Percentiles rank a stretch among this genome's conserved stretches.
These are phyloP conservation scores for Gymnobelideus leadbeateri DNA, from an alignment of 2,113 vertebrate species.

Conservation along the genomic window DNA sequence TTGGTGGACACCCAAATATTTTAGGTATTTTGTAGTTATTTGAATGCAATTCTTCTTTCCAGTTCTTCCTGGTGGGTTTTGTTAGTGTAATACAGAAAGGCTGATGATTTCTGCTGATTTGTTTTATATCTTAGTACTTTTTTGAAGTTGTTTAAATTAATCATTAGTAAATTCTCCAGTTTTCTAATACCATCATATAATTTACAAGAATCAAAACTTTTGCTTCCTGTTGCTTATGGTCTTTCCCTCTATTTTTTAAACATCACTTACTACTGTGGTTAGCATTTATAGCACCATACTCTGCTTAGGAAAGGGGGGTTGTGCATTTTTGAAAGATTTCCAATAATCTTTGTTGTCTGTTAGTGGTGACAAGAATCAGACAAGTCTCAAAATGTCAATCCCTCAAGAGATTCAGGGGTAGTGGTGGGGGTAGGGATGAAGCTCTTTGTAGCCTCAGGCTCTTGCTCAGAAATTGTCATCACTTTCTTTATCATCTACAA, in stretches of 20 bases:
- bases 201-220: not conserved
- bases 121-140: not conserved
- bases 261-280: not conserved
- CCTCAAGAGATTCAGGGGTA: not conserved
- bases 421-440: not conserved
- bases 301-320: not conserved
- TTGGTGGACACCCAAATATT: not conserved
- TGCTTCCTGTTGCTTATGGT: not conserved
- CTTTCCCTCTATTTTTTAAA: not conserved
- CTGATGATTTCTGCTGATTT: not conserved
- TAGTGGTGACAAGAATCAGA: not conserved
- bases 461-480: not conserved
- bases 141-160: not conserved
- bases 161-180: not conserved
- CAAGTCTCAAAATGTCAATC: not conserved
- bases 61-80: not conserved
- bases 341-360: not conserved
- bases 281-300: not conserved
- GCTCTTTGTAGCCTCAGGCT: not conserved
- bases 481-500: not conserved
- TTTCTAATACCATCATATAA: not conserved
- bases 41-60: not conserved
- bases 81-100: not conserved
- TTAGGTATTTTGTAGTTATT: not conserved
- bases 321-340: not conserved